Evolutionary conservation across 2,797 vertebrate genomes (phyloP), one percentile per base, ranked within the genome.

Genomic region (Tachyglossus aculeatus): DNA sequence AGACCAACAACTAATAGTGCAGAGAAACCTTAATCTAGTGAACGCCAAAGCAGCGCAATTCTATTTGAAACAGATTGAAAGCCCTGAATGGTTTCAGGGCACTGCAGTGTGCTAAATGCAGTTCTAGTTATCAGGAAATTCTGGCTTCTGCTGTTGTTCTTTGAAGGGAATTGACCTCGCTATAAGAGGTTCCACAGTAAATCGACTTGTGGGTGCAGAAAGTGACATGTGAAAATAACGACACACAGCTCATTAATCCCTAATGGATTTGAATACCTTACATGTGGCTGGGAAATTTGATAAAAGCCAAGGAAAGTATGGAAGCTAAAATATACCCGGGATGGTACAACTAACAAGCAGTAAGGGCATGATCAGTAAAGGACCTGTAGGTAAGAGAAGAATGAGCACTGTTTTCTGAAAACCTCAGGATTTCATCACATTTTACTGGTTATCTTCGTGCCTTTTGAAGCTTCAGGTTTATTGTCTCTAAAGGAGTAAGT

Each of bases 51-150:
- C 70, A 67, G 67, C 32, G 60, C 63, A 45, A 12, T 56, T 62
- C 73, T 67, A 65, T 40, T 37, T 78, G 78, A 83, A 83, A 33
- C 33, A 29, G 31, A 80, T 64, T 60, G 57, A 74, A 58, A 55
- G 71, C n/a, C 70, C 36, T 70, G 50, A 64, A 76, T 61, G 16
- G 38, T 50, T 79, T 81, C 66, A 40, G 69, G 16, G 25, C 36
- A 71, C 54, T 0, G 0, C 16, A 9, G 13, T 67, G 74, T 59
- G 56, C 63, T 73, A 84, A 58, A 43, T 2, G 45, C 37, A 9
- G 33, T 56, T 70, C 61, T 45, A 15, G 47, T 74, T 63, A 53
- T 54, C 50, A 75, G 70, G 52, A 67, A 51, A 60, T 43, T 12
- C 45, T 48, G 65, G 25, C 39, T 33, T 19, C 9, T 7, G 54